phyloP scores from a whole-genome alignment of 2,797 vertebrate genomes.

The Karalla daura region DNA sequence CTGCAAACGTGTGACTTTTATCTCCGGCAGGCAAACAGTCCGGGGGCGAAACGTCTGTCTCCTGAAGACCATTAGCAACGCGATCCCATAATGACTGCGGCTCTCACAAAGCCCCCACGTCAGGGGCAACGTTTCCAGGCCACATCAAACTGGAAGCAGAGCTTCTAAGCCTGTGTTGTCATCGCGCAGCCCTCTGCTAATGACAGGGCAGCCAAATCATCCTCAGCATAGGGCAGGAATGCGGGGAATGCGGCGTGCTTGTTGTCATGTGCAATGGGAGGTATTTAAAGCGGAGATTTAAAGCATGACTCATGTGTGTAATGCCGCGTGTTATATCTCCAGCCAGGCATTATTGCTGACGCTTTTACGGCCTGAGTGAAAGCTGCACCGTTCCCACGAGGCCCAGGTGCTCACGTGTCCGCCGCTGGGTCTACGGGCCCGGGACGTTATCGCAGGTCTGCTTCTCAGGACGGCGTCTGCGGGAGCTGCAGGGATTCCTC shows the following conservation, averaged over 20 bases:
- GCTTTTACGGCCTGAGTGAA: slow-evolving; percentile 61
- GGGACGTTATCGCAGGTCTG: slow-evolving; percentile 48
- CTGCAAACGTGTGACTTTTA: slow-evolving; percentile 22
- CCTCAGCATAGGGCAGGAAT: slow-evolving; percentile 65
- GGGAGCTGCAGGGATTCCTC: slow-evolving; percentile 11
- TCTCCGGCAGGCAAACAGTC: slow-evolving; percentile 7
- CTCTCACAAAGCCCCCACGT: slow-evolving; percentile 53
- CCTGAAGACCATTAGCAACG: slow-evolving; percentile 52
- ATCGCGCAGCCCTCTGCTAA: slow-evolving; percentile 67
- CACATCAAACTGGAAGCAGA: slow-evolving; percentile 70
- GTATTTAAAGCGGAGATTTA: slow-evolving; percentile 77
- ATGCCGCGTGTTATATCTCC: slow-evolving; percentile 54
- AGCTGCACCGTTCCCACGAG: slow-evolving; percentile 54
- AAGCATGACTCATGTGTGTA: slow-evolving; percentile 54
- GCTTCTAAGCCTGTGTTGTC: slow-evolving; percentile 72
- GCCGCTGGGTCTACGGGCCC: slow-evolving; percentile 42
- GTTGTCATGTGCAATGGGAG: slow-evolving; percentile 66
- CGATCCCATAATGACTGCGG: slow-evolving; percentile 49
- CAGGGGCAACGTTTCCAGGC: slow-evolving; percentile 71
- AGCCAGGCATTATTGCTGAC: slow-evolving; percentile 60
- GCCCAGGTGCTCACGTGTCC: slow-evolving; percentile 54
- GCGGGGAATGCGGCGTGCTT: slow-evolving; percentile 62
- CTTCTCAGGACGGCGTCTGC: slow-evolving; percentile 44
- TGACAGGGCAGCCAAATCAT: slow-evolving; percentile 74
- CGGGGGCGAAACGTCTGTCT: slow-evolving; percentile 39